Evolutionary conservation across 1,140 invertebrate species (phyloP).

Genomic region (Gryon sp.): DNA sequence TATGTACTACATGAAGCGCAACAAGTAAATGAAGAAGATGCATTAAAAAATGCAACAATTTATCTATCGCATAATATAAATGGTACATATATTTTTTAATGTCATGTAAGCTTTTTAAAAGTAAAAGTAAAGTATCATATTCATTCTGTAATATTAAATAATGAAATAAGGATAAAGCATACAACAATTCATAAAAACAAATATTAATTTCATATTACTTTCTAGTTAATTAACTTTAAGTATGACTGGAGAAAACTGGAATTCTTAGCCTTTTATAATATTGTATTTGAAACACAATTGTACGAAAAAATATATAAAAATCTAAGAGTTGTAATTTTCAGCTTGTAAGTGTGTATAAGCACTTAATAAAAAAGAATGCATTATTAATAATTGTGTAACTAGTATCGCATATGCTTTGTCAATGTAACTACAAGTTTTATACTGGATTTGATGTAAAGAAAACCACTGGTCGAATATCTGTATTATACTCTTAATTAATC

Average conservation of each 20-base stretch:
- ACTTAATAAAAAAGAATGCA: slow-evolving; percentile 1
- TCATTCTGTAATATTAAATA: no score
- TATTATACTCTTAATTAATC: slow-evolving; percentile 42
- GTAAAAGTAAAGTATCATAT: no score
- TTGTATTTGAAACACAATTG: neutral
- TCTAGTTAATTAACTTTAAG: no score
- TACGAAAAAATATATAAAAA: slow-evolving; percentile 37
- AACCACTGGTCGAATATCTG: slow-evolving; percentile 38
- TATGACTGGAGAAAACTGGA: neutral
- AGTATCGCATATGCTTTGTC: slow-evolving; percentile 62
- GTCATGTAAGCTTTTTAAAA: no score
- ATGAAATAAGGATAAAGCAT: no score
- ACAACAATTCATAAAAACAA: no score
- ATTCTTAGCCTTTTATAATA: neutral
- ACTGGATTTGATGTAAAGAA: slow-evolving; percentile 42
- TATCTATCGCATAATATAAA: no score
- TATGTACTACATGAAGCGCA: no score
- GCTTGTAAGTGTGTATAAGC: slow-evolving; percentile 2
- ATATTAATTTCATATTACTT: no score
- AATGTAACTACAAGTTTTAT: slow-evolving; percentile 50
- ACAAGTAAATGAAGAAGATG: no score
- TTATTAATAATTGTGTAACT: slow-evolving; percentile 6
- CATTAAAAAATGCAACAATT: no score
- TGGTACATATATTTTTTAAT: no score
- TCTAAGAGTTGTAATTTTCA: slow-evolving; percentile 39